A percentile compares a stretch with the other conserved stretches of the same genome.
These are phyloP conservation scores for Pipistrellus pipistrellus DNA, from an alignment of 2,797 vertebrate species.

Conservation along the genomic window DNA sequence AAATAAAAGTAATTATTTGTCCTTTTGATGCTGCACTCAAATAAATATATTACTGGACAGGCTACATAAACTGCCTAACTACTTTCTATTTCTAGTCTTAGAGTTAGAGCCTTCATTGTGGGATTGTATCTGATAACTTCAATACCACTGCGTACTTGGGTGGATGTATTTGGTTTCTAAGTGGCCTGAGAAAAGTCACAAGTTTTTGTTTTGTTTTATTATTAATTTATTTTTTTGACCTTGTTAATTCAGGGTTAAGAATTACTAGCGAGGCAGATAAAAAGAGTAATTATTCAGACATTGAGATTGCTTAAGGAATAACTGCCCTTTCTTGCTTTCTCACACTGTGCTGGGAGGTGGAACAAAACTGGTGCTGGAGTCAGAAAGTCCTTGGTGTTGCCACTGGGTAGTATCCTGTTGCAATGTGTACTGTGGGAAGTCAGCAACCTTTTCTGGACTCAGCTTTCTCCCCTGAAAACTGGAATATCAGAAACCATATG, in stretches of 20 bases:
- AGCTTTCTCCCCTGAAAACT: neutral
- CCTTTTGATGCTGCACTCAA: conserved; percentile 30
- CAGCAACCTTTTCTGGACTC: neutral
- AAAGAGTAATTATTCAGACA: neutral
- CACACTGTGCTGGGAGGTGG: neutral
- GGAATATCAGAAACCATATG: neutral
- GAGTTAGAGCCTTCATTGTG: neutral
- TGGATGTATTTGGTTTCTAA: neutral
- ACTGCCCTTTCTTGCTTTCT: neutral
- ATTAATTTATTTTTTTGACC: neutral
- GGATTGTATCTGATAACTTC: neutral
- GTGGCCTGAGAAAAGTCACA: neutral
- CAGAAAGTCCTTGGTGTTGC: neutral
- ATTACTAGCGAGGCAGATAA: neutral
- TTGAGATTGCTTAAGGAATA: neutral
- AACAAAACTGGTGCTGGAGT: neutral
- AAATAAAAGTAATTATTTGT: conserved; percentile 54
- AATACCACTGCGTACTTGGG: neutral
- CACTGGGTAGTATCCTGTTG: no score
- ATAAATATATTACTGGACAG: conserved; percentile 36
- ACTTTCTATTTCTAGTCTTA: neutral
- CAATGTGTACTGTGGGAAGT: neutral
- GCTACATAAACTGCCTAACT: neutral
- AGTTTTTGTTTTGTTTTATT: conserved; percentile 1
- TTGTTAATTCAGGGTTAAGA: neutral